Conservation (phyloP, 2,797 vertebrate species). For the Scyliorhinus canicula region DNA sequence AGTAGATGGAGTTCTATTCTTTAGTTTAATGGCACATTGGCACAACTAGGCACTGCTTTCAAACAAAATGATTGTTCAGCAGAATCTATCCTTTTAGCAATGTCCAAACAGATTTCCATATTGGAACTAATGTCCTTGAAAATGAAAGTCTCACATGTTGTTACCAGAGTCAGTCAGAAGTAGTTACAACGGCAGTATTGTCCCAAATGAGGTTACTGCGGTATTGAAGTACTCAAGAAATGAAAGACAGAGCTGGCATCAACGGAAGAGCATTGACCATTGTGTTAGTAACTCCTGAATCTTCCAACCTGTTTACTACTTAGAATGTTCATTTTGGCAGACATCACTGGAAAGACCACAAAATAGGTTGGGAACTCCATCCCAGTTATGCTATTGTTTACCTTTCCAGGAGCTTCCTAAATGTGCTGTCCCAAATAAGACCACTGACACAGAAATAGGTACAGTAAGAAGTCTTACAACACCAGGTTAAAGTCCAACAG, state of each 20-base stretch:
- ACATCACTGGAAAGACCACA: neutral
- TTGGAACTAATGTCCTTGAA: neutral
- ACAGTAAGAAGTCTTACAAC: too few species aligned
- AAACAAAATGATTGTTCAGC: conserved; percentile 27
- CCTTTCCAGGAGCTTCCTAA: neutral
- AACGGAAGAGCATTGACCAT: neutral
- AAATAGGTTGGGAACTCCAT: neutral
- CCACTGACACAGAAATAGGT: neutral
- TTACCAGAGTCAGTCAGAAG: neutral
- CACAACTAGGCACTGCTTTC: neutral
- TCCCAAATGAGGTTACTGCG: neutral
- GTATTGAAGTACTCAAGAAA: neutral
- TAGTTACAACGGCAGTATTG: neutral
- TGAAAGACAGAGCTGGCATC: neutral
- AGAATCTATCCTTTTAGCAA: conserved; percentile 16
- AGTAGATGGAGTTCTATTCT: neutral
- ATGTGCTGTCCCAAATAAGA: neutral
- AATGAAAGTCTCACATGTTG: neutral
- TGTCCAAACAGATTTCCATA: conserved; percentile 24
- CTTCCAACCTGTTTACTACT: neutral
- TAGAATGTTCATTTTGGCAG: neutral
- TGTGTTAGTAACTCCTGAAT: neutral
- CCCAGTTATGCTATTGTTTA: neutral
- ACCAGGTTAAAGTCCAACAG: too few species aligned
- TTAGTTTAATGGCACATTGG: neutral